Percentiles rank a stretch among this genome's conserved stretches.
These are phyloP conservation scores for Phoxinus dragarum DNA, from an alignment of 2,797 vertebrate species.

Conservation along the genomic window DNA sequence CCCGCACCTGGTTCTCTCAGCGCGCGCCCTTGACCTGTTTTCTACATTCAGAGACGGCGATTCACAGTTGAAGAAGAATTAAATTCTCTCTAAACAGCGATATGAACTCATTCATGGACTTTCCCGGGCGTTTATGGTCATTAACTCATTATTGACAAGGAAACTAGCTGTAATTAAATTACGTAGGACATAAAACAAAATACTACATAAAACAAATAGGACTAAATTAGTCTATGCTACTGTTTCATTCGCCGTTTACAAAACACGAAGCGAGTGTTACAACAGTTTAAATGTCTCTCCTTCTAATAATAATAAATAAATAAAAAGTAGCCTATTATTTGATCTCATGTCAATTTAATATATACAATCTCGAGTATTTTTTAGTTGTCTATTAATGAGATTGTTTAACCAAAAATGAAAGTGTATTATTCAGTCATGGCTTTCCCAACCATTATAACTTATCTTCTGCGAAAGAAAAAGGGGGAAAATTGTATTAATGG, in stretches of 20 bases:
- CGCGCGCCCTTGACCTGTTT: constrained; percentile 45
- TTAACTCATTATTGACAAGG: neutral
- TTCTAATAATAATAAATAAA: no score
- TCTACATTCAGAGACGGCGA: neutral
- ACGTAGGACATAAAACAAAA: no score
- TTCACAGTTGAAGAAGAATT: neutral
- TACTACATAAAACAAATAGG: neutral
- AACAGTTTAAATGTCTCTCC: neutral
- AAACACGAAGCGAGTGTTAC: neutral
- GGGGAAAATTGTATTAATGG: neutral
- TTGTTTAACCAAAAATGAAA: neutral
- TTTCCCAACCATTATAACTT: neutral
- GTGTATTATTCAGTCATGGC: neutral
- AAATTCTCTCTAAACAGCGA: constrained; percentile 3
- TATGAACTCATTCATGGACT: constrained; percentile 33
- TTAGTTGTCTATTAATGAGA: no score
- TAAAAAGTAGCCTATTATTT: no score
- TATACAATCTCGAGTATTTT: neutral
- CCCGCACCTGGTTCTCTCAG: constrained; percentile 61
- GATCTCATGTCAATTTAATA: no score
- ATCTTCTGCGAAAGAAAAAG: no score
- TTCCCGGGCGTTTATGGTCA: neutral
- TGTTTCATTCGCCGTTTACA: neutral
- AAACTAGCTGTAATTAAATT: neutral
- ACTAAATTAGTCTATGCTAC: no score